These are phyloP conservation scores for Trematomus loennbergii DNA, from an alignment of 2,113 vertebrate genomes.

Conservation along the genomic window DNA sequence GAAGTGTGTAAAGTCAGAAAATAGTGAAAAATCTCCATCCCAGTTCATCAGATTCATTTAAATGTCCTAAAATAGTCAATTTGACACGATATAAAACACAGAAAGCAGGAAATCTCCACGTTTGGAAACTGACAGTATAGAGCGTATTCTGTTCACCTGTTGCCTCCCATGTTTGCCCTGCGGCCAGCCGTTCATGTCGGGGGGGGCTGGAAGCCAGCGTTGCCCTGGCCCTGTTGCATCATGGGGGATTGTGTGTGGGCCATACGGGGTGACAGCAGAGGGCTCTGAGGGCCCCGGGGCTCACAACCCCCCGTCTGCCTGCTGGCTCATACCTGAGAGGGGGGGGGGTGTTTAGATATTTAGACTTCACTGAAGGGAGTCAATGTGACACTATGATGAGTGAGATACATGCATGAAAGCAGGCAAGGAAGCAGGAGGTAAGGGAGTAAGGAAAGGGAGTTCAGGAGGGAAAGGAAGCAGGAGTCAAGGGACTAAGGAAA, in stretches of 20 bases:
- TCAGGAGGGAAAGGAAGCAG: no score
- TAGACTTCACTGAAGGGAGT: background rate
- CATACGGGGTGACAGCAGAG: constrained; percentile 96
- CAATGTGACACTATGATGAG: constrained; percentile 33
- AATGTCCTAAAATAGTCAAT: no score
- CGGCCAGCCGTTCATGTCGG: constrained; percentile 97
- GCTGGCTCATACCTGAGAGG: constrained; percentile 94
- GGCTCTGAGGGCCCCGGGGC: constrained; percentile 95
- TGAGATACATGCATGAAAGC: constrained; percentile 61
- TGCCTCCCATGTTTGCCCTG: constrained; percentile 93
- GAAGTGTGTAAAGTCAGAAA: no score
- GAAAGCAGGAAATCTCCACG: no score
- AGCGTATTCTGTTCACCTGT: constrained; percentile 88
- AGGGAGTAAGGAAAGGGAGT: no score
- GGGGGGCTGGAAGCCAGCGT: constrained; percentile 90
- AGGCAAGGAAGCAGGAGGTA: constrained; percentile 27
- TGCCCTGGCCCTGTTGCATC: constrained; percentile 96
- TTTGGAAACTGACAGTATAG: no score
- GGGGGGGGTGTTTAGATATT: background rate
- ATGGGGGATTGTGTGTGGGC: constrained; percentile 95
- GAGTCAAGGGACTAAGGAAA: no score
- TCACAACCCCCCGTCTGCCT: constrained; percentile 92
- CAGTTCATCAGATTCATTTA: no score
- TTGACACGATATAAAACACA: no score
- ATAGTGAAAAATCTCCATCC: no score